phyloP scores from a whole-genome alignment of 1,140 invertebrate species.

The Tyrophagus putrescentiae region DNA sequence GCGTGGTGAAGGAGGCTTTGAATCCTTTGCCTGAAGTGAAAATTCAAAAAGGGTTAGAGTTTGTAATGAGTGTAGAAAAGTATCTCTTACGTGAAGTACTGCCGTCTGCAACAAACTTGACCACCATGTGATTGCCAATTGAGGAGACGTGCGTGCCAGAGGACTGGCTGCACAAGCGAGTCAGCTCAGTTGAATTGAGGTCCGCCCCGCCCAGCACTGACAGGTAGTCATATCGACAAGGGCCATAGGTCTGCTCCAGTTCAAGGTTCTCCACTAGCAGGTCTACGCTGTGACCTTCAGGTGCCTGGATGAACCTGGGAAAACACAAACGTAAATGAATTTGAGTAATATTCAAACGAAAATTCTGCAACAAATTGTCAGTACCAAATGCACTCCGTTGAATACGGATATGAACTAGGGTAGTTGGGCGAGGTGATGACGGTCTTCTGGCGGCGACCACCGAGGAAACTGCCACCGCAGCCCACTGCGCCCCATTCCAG shows the following conservation, averaged over 20 bases:
- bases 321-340: no score
- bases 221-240: slow-evolving; percentile 49
- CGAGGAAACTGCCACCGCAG: slow-evolving; percentile 35
- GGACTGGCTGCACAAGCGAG: slow-evolving; percentile 45
- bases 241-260: slow-evolving; percentile 42
- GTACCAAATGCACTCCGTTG: slow-evolving; percentile 58
- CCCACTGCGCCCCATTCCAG: slow-evolving; percentile 40
- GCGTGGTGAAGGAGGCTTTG: slow-evolving; percentile 39
- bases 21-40: slow-evolving; percentile 45
- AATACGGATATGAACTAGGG: slow-evolving; percentile 57
- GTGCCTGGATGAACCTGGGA: slow-evolving; percentile 46
- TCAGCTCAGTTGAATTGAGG: slow-evolving; percentile 41
- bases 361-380: no score
- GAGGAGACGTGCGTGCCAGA: slow-evolving; percentile 40
- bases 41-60: background rate
- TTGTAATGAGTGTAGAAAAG: background rate
- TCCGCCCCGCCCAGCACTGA: slow-evolving; percentile 50
- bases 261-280: slow-evolving; percentile 51
- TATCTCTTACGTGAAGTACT: background rate
- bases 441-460: slow-evolving; percentile 27
- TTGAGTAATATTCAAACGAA: no score
- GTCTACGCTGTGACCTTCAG: slow-evolving; percentile 48
- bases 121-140: slow-evolving; percentile 48
- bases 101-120: slow-evolving; percentile 46
- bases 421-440: slow-evolving; percentile 56